phyloP scores from a whole-genome alignment of 92 coral and sea anemone species.

The Umimayanthus chanpuru region DNA sequence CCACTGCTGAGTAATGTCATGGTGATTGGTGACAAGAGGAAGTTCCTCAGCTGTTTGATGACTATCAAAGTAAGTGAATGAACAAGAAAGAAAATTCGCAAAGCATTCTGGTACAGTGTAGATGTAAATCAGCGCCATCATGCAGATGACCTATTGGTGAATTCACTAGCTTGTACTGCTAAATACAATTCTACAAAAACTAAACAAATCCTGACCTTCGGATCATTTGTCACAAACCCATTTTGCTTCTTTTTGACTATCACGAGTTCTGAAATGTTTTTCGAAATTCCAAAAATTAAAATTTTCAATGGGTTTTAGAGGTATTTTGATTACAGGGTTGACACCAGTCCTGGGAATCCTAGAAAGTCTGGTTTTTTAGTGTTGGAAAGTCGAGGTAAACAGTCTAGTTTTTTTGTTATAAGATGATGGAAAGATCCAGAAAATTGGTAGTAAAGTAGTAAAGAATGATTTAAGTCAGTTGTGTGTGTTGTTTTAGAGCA shows the following conservation, averaged over 20 bases:
- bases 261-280: neutral
- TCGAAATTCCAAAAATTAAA: neutral
- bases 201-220: neutral
- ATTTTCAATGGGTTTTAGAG: slow-evolving; percentile 2
- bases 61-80: no score
- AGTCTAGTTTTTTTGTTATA: neutral
- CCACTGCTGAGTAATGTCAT: no score
- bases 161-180: slow-evolving; percentile 8
- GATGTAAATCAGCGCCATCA: neutral
- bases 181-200: neutral
- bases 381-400: neutral
- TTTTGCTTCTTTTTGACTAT: slow-evolving; percentile 2
- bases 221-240: slow-evolving; percentile 4
- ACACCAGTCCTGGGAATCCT: slow-evolving; percentile 10
- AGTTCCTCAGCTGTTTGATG: no score
- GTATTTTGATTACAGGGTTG: slow-evolving; percentile 3
- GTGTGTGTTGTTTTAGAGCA: neutral
- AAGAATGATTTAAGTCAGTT: neutral
- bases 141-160: neutral
- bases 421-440: slow-evolving; percentile 8
- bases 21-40: no score
- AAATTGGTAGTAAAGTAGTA: neutral
- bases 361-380: neutral
- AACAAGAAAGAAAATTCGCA: slow-evolving; percentile 2
- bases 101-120: no score